Evolutionary conservation across 1,140 invertebrate species (phyloP).

Genomic region (Aphelenchoides besseyi): DNA sequence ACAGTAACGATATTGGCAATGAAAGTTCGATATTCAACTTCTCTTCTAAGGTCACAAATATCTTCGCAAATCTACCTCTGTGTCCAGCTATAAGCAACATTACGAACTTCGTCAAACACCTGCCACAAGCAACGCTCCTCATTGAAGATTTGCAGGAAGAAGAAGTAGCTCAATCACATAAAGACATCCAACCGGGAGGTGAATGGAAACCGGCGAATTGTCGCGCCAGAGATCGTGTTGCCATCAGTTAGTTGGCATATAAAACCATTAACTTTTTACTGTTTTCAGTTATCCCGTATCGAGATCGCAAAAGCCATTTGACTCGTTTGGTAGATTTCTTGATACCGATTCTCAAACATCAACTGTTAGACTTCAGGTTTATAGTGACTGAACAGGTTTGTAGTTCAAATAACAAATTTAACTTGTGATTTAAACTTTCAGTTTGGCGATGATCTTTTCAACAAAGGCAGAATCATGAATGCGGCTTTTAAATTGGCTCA

Average conservation of each 20-base stretch:
- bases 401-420: too few species aligned
- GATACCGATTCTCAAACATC: constrained; percentile 80
- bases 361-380: constrained; percentile 66
- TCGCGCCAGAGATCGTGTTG: constrained; percentile 54
- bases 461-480: constrained; percentile 87
- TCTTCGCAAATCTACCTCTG: background rate
- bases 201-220: constrained; percentile 53
- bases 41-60: too few species aligned
- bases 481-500: constrained; percentile 72
- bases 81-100: constrained; percentile 25
- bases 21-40: too few species aligned
- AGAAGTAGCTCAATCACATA: constrained; percentile 44
- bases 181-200: constrained; percentile 54
- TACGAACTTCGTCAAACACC: constrained; percentile 24
- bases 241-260: too few species aligned
- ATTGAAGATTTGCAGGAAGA: constrained; percentile 55
- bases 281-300: constrained; percentile 83
- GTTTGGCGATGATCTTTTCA: constrained; percentile 73
- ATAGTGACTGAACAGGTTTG: constrained; percentile 63
- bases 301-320: constrained; percentile 78
- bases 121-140: constrained; percentile 50
- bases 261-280: too few species aligned
- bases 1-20: too few species aligned
- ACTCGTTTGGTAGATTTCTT: constrained; percentile 71
- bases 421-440: constrained; percentile 46